Evolutionary conservation across 2,888 invertebrate genomes (phyloP).

Genomic region (Diaphora mendica): DNA sequence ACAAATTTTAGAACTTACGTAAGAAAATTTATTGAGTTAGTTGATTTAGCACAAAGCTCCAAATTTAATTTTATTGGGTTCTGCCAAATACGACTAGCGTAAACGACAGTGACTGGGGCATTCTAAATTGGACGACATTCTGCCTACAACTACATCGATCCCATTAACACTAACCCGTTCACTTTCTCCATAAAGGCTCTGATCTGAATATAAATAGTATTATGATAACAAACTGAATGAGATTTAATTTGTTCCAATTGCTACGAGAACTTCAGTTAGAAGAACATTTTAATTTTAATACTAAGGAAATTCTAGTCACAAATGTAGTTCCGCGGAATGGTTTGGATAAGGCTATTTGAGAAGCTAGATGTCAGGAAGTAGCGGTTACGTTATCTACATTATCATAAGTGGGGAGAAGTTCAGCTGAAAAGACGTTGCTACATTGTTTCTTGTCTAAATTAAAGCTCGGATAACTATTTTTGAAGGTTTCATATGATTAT

Average conservation of each 20-base stretch:
- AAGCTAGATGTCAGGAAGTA: slow-evolving; percentile 35
- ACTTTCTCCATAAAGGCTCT: neutral
- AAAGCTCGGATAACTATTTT: neutral
- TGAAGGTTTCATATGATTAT: neutral
- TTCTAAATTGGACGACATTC: too few species aligned
- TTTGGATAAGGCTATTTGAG: slow-evolving; percentile 39
- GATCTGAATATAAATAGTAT: slow-evolving; percentile 24
- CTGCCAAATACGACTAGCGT: neutral
- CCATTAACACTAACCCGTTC: slow-evolving; percentile 11
- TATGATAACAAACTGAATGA: slow-evolving; percentile 27
- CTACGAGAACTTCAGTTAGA: slow-evolving; percentile 16
- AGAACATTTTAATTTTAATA: slow-evolving; percentile 42
- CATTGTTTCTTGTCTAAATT: slow-evolving; percentile 7
- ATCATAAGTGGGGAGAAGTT: slow-evolving; percentile 42
- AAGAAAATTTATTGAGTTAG: neutral
- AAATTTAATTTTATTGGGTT: neutral
- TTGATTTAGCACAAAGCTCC: neutral
- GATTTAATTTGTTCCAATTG: slow-evolving; percentile 40
- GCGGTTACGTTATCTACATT: slow-evolving; percentile 44
- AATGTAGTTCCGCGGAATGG: slow-evolving; percentile 40
- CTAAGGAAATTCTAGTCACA: slow-evolving; percentile 46
- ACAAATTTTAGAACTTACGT: neutral
- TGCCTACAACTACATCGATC: neutral
- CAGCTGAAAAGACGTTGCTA: slow-evolving; percentile 19
- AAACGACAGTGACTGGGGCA: neutral